A percentile compares a stretch with the other conserved stretches of the same genome.
Conservation (phyloP, 2,797 vertebrate species). For the Labeo calbasu region DNA sequence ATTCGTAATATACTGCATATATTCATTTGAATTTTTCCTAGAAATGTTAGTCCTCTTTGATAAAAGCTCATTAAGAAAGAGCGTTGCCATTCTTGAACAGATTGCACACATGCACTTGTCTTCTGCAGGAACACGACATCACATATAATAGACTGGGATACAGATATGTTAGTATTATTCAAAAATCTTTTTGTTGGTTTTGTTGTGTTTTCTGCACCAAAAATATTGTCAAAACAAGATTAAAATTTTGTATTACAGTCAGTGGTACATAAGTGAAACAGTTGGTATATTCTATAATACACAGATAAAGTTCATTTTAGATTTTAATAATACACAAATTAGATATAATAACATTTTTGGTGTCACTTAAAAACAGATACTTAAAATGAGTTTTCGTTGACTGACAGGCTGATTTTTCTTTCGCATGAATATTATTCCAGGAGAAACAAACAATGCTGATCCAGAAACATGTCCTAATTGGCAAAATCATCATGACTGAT, state of each 20-base stretch:
- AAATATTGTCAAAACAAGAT: not conserved
- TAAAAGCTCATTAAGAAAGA: not conserved
- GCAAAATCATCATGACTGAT: not conserved
- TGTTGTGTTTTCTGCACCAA: too few relatives aligned
- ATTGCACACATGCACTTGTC: not conserved
- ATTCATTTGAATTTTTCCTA: not conserved
- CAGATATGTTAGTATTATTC: not conserved
- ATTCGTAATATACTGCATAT: not conserved
- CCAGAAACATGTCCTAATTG: constrained; percentile 12
- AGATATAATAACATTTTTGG: too few relatives aligned
- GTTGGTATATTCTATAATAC: not conserved
- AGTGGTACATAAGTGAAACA: not conserved
- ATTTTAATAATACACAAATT: too few relatives aligned
- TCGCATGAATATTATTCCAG: not conserved
- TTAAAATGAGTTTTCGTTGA: not conserved
- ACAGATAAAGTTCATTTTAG: too few relatives aligned
- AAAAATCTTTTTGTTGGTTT: too few relatives aligned
- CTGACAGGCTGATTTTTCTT: not conserved
- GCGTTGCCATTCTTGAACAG: not conserved
- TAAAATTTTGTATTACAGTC: not conserved
- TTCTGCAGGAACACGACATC: not conserved
- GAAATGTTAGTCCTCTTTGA: not conserved
- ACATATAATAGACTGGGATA: not conserved
- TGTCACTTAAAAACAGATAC: too few relatives aligned
- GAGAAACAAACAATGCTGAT: not conserved